Evolutionary conservation across 2,113 vertebrate genomes (phyloP), one percentile per base, ranked within the genome.

Genomic region (Machaerirhynchus nigripectus): DNA sequence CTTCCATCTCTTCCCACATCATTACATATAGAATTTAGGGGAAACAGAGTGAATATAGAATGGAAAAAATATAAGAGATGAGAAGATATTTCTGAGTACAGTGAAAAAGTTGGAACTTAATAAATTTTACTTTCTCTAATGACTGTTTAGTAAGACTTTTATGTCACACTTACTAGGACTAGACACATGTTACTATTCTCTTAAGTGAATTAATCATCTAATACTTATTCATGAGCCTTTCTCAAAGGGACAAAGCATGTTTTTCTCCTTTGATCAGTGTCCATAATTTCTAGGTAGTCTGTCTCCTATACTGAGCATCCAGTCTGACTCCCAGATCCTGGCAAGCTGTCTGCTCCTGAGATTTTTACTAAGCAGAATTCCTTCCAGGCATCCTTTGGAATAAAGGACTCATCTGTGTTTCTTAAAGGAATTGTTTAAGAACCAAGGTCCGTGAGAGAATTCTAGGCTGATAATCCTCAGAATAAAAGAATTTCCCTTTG

Each of bases 241-340:
- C 82, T 90, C 53, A 80, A 83, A 27, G 19, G 33, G 22, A 22
- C 46, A 49, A 73, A 88, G 21, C 68, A 67, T 93, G 28, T 35
- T 74, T 81, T 92, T 74, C 42, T 93, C 21, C 68, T 95, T 93
- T 96, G 78, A 85, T 93, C 82, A 68, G 11, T 57, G 28, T 68
- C 75, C 31, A 28, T 88, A 57, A 53, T 88, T 94, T 33, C 49
- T 49, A 90, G 40, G 53, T 91, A 85, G 44, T 44, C 37, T 56
- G 13, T 69, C 40, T 76, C n/a, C 49, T 86, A 9, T 65, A 56
- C 26, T 91, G 67, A 95, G 31, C 49, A 90, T 84, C 40, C 23
- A 81, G 67, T 61, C 18, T 57, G 42, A 86, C 33, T 94, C 31
- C 37, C 61, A 93, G 50, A 94, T 84, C 56, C 55, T 88, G 57